Evolutionary conservation across 2,113 vertebrate species (phyloP).

Genomic region (Toxostoma redivivum): DNA sequence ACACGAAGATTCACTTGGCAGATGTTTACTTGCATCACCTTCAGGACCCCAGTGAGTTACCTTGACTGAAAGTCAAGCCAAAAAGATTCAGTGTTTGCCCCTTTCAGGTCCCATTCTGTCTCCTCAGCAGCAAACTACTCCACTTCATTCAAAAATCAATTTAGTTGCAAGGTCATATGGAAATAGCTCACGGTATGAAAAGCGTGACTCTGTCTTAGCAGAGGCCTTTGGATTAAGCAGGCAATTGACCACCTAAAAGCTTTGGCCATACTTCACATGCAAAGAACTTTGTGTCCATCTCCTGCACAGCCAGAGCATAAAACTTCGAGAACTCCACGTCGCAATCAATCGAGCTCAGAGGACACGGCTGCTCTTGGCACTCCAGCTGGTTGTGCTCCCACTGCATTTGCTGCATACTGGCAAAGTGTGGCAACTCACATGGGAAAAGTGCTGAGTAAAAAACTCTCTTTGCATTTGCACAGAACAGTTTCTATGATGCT

Average conservation of each 20-base stretch:
- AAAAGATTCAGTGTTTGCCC: conserved; percentile 54
- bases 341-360: conserved; percentile 32
- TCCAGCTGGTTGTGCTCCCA: not conserved
- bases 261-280: not conserved
- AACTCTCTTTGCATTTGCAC: not conserved
- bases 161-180: conserved; percentile 54
- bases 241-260: conserved; percentile 35
- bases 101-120: conserved; percentile 19
- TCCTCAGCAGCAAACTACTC: conserved; percentile 48
- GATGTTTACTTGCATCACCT: conserved; percentile 53
- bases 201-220: not conserved
- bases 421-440: not conserved
- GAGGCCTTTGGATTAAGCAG: conserved; percentile 7
- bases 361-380: not conserved
- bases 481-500: not conserved
- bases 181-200: conserved; percentile 14
- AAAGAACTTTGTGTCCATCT: conserved; percentile 8
- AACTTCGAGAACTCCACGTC: not conserved
- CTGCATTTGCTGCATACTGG: not conserved
- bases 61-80: conserved; percentile 56
- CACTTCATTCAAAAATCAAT: conserved; percentile 35
- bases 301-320: not conserved
- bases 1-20: conserved; percentile 41
- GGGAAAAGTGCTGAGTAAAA: not conserved
- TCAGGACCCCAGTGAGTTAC: conserved; percentile 46